Base-by-base conservation (phyloP, 2,888 invertebrate genomes). In the Chelonus formosanus region DNA sequence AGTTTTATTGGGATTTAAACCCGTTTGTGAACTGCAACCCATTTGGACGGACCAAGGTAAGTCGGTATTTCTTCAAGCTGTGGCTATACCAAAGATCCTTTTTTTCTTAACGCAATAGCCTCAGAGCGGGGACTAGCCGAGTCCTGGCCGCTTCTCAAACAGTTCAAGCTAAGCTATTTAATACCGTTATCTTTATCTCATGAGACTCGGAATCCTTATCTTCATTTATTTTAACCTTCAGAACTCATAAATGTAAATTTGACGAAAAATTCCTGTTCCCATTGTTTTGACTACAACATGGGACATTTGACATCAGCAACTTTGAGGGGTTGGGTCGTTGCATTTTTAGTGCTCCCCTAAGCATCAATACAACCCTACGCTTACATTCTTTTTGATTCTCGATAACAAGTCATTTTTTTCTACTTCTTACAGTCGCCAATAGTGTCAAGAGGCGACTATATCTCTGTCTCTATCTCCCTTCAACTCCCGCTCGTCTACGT, bases 21-120 rank as follows among this genome's bases (percentile, higher is more conserved):
- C 84, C 83, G 87, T 88, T 88, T 88, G 87, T 88, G 86, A 88
- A 87, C 87, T 86, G 86, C 86, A 87, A 90, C 88, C 89, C 88
- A 90, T 89, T 89, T 88, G 90, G 89, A 91, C 91, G 91, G 90
- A 91, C 92, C 91, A 90, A 91, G 90, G 92, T 92, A 88, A 84
- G 86, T 79, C 75, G 78, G 81, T 87, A 87, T 88, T 88, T 88
- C 81, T 75, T 80, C 78, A 83, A 84, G 80, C 80, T 82, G 75
- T 70, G 63, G 66, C 67, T 67, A 20, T 20, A 20, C 73, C 70
- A 71, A 78, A 85, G 86, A 82, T 85, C 86, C 86, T 86, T 86
- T 86, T 85, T 63, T 53, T 64, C 10, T 45, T 10, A n/a, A 58
- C 6, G 47, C 58, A 58, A 47, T 47, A 47, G 35, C 2, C 6